phyloP scores from a whole-genome alignment of 2,888 invertebrate genomes.

The Drosophila paramelanica region DNA sequence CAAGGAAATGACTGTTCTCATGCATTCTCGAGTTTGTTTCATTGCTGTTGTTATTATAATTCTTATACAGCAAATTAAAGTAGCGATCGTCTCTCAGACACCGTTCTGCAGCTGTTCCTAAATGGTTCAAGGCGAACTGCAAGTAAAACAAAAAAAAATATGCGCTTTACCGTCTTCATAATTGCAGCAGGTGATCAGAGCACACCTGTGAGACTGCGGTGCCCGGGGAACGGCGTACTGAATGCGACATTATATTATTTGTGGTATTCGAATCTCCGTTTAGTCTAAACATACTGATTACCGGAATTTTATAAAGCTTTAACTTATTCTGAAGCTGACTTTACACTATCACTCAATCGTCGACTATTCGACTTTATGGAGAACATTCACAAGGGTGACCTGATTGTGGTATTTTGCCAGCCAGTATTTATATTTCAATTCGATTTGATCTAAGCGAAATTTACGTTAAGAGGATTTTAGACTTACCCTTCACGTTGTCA shows the following conservation, averaged over 20 bases:
- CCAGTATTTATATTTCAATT: neutral
- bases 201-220: conserved; percentile 15
- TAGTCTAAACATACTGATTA: conserved; percentile 32
- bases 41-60: conserved; percentile 22
- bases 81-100: conserved; percentile 41
- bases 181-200: no score
- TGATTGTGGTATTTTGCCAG: neutral
- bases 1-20: neutral
- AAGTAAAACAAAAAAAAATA: neutral
- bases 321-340: neutral
- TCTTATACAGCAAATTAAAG: conserved; percentile 40
- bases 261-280: conserved; percentile 4
- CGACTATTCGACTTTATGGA: neutral
- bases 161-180: neutral
- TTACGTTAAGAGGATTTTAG: neutral
- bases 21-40: neutral
- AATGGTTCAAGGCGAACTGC: conserved; percentile 11
- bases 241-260: conserved; percentile 7
- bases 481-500: conserved; percentile 16
- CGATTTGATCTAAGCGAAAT: conserved; percentile 7
- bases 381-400: neutral
- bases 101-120: conserved; percentile 17
- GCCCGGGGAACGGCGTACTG: conserved; percentile 9
- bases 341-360: neutral
- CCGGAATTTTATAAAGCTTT: conserved; percentile 33